A percentile compares a stretch with the other conserved stretches of the same genome.
Evolutionary conservation across 2,888 invertebrate genomes (phyloP).

Genomic region (Drosophila neoperkinsi): DNA sequence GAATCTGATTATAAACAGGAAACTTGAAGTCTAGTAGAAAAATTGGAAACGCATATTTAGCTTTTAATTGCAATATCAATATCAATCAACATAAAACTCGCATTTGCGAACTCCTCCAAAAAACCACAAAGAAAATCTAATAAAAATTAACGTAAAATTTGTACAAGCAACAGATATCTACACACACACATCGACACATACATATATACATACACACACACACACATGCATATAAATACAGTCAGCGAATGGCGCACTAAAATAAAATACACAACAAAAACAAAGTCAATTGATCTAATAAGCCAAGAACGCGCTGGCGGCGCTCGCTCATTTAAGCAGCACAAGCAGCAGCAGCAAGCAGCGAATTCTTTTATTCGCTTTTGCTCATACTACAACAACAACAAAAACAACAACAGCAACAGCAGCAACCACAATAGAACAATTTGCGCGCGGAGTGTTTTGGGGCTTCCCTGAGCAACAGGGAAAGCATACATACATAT

Average conservation of each 20-base stretch:
- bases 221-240: neutral
- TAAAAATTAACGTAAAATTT: constrained; percentile 49
- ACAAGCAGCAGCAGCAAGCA: constrained; percentile 41
- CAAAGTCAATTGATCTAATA: constrained; percentile 75
- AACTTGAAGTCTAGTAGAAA: neutral
- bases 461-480: constrained; percentile 71
- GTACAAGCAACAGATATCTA: constrained; percentile 42
- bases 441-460: constrained; percentile 58
- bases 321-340: constrained; percentile 51
- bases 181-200: neutral
- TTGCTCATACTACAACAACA: constrained; percentile 40
- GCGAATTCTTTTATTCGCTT: constrained; percentile 50
- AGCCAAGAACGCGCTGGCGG: constrained; percentile 59
- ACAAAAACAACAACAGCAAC: constrained; percentile 26
- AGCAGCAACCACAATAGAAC: constrained; percentile 41
- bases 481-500: constrained; percentile 31
- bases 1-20: neutral
- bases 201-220: neutral
- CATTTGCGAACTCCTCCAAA: constrained; percentile 38
- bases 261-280: constrained; percentile 41
- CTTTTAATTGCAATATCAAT: constrained; percentile 1
- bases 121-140: constrained; percentile 29
- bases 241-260: constrained; percentile 55
- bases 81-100: constrained; percentile 49
- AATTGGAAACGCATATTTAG: neutral